Conservation (phyloP, 1,140 invertebrate species). For the Magallana angulata region DNA sequence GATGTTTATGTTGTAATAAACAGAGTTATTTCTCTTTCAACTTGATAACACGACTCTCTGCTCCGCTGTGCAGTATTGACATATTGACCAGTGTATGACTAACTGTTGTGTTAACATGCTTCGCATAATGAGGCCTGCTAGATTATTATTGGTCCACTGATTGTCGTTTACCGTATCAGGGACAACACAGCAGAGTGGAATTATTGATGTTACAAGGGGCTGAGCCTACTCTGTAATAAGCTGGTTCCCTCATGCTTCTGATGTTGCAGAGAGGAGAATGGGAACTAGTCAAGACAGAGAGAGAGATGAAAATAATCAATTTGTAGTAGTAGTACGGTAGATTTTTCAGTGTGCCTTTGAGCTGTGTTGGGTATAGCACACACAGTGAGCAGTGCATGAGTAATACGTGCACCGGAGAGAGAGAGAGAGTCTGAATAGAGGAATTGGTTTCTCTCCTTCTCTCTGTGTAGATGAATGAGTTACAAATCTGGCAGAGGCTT, state of each 20-base stretch:
- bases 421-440: not conserved
- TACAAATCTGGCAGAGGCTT: not conserved
- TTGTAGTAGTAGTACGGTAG: conserved; percentile 5
- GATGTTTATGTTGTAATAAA: too few species aligned
- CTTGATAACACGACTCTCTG: not conserved
- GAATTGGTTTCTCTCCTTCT: too few species aligned
- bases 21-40: conserved; percentile 1
- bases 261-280: not conserved
- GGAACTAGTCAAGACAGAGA: not conserved
- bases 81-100: not conserved
- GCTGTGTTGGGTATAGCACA: not conserved
- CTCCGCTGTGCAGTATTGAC: not conserved
- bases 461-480: not conserved
- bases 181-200: not conserved
- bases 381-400: not conserved
- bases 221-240: not conserved
- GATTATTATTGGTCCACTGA: conserved; percentile 25
- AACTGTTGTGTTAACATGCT: not conserved
- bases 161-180: not conserved
- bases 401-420: not conserved
- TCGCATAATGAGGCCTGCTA: not conserved
- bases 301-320: conserved; percentile 24
- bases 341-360: not conserved
- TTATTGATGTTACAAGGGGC: conserved; percentile 16
- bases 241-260: conserved; percentile 19